Base-by-base conservation (phyloP, 2,888 invertebrate genomes). In the Corythucha ciliata region DNA sequence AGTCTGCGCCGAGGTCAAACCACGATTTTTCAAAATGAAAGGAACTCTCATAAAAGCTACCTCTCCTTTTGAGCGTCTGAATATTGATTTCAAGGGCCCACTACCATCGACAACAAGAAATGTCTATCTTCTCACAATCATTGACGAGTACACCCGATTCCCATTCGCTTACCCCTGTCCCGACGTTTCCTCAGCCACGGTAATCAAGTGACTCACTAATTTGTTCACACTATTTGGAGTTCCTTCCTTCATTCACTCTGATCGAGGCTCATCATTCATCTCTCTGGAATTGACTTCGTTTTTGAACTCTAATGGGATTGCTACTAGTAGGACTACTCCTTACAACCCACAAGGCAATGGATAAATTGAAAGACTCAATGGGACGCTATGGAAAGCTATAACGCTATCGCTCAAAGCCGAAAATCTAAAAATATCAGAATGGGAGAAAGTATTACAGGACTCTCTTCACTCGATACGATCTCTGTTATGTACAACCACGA, bases 371-470 rank as follows among this genome's bases (percentile, higher is more conserved):
- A 42, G 56, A 18, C 48, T 53, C 16, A 57, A 58, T 42, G 53
- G 53, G 18, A 57, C 50, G 14, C 53, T 57, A 14, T 59, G 58
- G 56, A 57, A 51, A 52, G 53, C 59, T 4, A 51, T 60, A 16
- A 36, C 51, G 26, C 52, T 60, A 24, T 37, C 52, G 32, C 40
- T 56, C 2, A 51, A 47, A 55, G 39, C 51, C 4, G 40, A 55
- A 25, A 33, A 26, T 1, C n/a, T 53, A n/a, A 45, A 45, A 8
- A 41, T 53, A 7, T 12, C 32, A 6, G 27, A 53, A 18, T 57
- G 55, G 55, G 57, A 57, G 53, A n/a, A 16, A 4, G 53, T 58
- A n/a, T 29, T 57, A 14, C 21, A 22, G 48, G 57, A 57, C 36
- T 51, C 52, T 20, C 29, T 57, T n/a, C 55, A 57, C 36, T 57